Conservation (phyloP, 64 coral and sea anemone species). For the Cladopsammia gracilis region DNA sequence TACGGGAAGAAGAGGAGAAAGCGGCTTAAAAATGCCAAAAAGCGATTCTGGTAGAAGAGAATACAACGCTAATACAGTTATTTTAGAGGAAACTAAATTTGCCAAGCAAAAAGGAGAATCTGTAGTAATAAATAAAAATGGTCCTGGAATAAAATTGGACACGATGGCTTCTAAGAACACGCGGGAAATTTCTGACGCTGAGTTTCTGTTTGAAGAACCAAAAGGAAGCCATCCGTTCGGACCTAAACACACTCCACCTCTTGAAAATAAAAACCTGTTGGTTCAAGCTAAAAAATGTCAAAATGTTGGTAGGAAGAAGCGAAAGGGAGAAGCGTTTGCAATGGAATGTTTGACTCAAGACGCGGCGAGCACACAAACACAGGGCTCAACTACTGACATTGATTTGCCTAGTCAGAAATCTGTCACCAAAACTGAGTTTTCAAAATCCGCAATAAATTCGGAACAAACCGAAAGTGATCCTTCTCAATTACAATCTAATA, state of each 20-base stretch:
- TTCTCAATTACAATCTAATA: neutral
- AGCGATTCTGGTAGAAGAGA: neutral
- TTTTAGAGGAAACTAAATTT: neutral
- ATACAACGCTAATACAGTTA: neutral
- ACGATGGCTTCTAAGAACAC: conserved; percentile 14
- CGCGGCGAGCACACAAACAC: neutral
- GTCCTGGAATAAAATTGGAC: neutral
- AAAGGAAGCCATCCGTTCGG: neutral
- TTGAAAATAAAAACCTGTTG: neutral
- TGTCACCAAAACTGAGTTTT: neutral
- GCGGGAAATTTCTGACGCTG: neutral
- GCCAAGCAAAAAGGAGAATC: conserved; percentile 24
- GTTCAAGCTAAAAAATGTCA: neutral
- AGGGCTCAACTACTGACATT: neutral
- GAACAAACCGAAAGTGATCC: neutral
- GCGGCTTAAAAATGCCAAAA: neutral
- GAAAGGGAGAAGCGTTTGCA: neutral
- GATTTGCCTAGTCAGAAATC: neutral
- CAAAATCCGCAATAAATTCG: neutral
- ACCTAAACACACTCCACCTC: conserved; percentile 36
- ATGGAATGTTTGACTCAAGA: neutral
- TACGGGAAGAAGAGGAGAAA: conserved; percentile 3
- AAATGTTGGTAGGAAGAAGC: conserved; percentile 10
- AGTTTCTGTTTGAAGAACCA: conserved; percentile 8
- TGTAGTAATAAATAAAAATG: conserved; percentile 3